phyloP scores from a whole-genome alignment of 1,140 invertebrate species.

The Zaprionus kolodkinae region DNA sequence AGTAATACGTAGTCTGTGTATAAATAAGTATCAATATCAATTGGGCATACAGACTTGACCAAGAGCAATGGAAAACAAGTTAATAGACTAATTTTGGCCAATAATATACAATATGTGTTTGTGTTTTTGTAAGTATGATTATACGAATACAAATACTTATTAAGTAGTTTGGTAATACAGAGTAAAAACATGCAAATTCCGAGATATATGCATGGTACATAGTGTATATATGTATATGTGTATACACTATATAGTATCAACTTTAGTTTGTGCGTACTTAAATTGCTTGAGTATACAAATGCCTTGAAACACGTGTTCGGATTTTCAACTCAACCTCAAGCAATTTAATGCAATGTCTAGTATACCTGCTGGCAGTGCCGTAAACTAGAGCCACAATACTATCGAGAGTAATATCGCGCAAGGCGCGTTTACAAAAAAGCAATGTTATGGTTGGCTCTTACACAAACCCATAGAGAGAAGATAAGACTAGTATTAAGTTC shows the following conservation, averaged over 20 bases:
- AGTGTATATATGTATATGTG: conserved; percentile 3
- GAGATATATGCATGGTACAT: conserved; percentile 21
- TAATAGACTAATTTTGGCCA: conserved; percentile 62
- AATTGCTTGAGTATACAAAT: conserved; percentile 58
- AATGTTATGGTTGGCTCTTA: conserved; percentile 5
- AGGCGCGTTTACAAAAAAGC: background rate
- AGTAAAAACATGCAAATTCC: conserved; percentile 65
- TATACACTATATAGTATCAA: conserved; percentile 28
- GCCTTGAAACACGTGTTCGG: conserved; percentile 34
- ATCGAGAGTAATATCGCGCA: background rate
- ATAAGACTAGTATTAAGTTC: conserved; percentile 10
- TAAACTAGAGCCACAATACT: conserved; percentile 29
- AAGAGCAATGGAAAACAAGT: conserved; percentile 58
- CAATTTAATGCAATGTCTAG: conserved; percentile 18
- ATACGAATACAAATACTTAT: conserved; percentile 57
- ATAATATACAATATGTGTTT: conserved; percentile 60
- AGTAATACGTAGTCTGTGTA: conserved; percentile 6
- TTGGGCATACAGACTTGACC: conserved; percentile 52
- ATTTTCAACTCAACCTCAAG: conserved; percentile 8
- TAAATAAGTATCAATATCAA: conserved; percentile 38
- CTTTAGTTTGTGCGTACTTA: conserved; percentile 54
- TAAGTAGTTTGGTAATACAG: conserved; percentile 56
- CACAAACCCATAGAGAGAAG: background rate
- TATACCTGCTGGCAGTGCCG: conserved; percentile 28
- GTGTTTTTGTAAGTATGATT: conserved; percentile 37